A percentile compares a stretch with the other conserved stretches of the same genome.
Conservation (phyloP, 2,888 invertebrate species). For the Megastigmus dorsalis region DNA sequence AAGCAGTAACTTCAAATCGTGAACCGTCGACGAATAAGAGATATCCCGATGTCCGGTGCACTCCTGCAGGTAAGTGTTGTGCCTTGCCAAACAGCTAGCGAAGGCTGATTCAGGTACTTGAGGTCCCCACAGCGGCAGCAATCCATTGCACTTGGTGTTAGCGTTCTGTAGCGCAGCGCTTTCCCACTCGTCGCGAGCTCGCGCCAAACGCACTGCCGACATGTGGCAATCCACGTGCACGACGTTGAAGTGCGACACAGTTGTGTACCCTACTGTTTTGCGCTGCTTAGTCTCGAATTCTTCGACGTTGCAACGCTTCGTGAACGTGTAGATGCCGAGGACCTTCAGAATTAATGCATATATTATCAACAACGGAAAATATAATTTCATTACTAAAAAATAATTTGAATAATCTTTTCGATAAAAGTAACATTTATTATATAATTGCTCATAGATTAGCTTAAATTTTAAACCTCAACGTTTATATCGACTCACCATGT, state of each 20-base stretch:
- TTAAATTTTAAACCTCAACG: too few relatives aligned
- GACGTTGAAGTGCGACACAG: constrained; percentile 98
- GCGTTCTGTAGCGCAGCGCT: constrained; percentile 98
- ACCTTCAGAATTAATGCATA: constrained; percentile 76
- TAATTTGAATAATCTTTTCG: too few relatives aligned
- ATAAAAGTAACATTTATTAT: too few relatives aligned
- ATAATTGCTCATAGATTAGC: too few relatives aligned
- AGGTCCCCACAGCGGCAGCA: constrained; percentile 97
- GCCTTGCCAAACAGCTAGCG: constrained; percentile 94
- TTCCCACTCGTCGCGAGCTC: constrained; percentile 95
- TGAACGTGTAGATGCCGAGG: constrained; percentile 96
- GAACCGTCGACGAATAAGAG: constrained; percentile 87
- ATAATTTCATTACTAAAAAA: neutral
- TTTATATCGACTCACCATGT: too few relatives aligned
- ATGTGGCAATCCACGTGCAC: constrained; percentile 99
- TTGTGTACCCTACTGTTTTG: constrained; percentile 92
- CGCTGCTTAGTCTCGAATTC: constrained; percentile 92
- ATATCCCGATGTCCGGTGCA: constrained; percentile 86
- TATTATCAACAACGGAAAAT: neutral
- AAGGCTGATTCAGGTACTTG: constrained; percentile 94
- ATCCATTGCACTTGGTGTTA: constrained; percentile 97
- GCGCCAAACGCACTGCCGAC: constrained; percentile 88
- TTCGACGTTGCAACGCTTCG: constrained; percentile 94
- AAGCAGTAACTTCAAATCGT: constrained; percentile 93
- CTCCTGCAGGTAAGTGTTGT: constrained; percentile 88